Evolutionary conservation across 2,888 invertebrate species (phyloP).

Genomic region (Napeogenes sylphis): DNA sequence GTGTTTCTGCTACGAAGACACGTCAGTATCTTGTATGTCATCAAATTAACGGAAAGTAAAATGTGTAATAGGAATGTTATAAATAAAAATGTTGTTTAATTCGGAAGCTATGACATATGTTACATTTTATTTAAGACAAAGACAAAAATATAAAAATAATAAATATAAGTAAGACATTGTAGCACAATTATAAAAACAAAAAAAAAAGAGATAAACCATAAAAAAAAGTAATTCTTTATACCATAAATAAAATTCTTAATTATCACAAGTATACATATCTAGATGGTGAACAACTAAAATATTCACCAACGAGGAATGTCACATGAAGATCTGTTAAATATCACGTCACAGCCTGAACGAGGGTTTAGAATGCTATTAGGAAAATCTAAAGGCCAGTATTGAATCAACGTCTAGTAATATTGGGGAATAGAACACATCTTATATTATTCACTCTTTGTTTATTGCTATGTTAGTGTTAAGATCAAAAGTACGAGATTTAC

Average conservation of each 20-base stretch:
- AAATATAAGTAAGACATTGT: not conserved
- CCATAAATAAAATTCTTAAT: conserved; percentile 4
- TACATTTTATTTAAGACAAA: conserved; percentile 1
- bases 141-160: conserved; percentile 1
- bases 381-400: not conserved
- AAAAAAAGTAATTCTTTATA: not conserved
- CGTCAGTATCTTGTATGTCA: too few relatives aligned
- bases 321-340: conserved; percentile 6
- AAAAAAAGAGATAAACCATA: not conserved
- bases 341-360: not conserved
- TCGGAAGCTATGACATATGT: not conserved
- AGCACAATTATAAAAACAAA: conserved; percentile 4
- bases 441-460: too few relatives aligned
- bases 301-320: not conserved
- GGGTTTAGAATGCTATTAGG: not conserved
- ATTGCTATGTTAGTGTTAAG: too few relatives aligned
- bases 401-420: too few relatives aligned
- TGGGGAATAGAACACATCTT: too few relatives aligned
- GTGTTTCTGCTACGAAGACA: too few relatives aligned
- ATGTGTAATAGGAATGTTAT: not conserved
- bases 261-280: conserved; percentile 2
- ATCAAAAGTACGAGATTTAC: too few relatives aligned
- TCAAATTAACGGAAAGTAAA: too few relatives aligned
- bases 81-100: not conserved
- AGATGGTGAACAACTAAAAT: not conserved